Evolutionary conservation across 2,888 invertebrate genomes (phyloP).

Genomic region (Rhabditoides inermis): DNA sequence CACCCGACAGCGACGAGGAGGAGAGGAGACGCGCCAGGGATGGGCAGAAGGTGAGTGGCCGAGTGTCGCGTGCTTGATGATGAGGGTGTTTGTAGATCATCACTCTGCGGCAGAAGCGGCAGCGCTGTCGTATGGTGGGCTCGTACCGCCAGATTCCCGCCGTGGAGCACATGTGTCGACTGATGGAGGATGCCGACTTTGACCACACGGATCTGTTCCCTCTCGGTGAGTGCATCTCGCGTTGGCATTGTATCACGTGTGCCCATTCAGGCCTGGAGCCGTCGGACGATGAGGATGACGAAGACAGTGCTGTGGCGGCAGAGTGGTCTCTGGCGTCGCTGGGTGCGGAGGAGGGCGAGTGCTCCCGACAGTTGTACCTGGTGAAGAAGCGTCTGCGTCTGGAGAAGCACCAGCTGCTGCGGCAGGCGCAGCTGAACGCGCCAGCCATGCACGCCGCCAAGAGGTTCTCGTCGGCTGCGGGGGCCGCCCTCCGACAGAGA

Average conservation of each 20-base stretch:
- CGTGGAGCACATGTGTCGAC: constrained; percentile 28
- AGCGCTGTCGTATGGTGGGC: constrained; percentile 28
- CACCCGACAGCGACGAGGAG: no score
- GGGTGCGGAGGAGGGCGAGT: neutral
- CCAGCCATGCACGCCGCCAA: constrained; percentile 27
- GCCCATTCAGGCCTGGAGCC: constrained; percentile 39
- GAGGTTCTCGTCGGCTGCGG: constrained; percentile 17
- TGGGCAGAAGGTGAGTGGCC: constrained; percentile 4
- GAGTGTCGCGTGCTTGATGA: neutral
- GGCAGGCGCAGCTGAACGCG: constrained; percentile 24
- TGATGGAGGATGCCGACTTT: constrained; percentile 36
- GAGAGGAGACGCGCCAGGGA: no score
- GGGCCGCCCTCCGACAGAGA: constrained; percentile 24
- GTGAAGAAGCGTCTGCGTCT: constrained; percentile 33
- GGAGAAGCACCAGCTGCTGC: constrained; percentile 25
- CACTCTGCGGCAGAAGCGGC: constrained; percentile 27
- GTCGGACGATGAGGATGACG: constrained; percentile 39
- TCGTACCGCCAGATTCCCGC: constrained; percentile 27
- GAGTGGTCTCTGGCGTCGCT: neutral
- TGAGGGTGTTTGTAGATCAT: constrained; percentile 16
- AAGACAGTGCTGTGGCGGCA: neutral
- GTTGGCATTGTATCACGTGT: neutral
- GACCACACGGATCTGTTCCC: constrained; percentile 42
- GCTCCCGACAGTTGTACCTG: constrained; percentile 31
- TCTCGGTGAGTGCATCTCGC: constrained; percentile 21